Evolutionary conservation across 1,140 invertebrate genomes (phyloP), one percentile per base, ranked within the genome.

Genomic region (Cydia splendana): DNA sequence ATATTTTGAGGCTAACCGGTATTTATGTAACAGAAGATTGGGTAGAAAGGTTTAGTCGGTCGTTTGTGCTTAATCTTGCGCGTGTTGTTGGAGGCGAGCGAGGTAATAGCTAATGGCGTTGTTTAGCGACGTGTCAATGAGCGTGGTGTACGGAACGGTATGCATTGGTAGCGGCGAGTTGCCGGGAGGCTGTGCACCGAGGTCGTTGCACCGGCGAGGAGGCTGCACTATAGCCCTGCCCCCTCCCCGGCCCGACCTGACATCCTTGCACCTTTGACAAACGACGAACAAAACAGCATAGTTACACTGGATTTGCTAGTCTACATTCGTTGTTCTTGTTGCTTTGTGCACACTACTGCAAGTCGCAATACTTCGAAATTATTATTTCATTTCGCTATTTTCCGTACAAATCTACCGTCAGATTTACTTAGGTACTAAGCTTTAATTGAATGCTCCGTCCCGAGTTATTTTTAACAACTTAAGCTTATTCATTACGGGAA

Each of bases 181-280:
- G 76, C 67, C 74, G 79, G 62, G 80, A 88, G 85, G 82, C 83
- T 87, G 84, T 77, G 86, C 85, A 81, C 79, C 78, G 87, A 85
- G 90, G 90, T 92, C 90, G 86, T 86, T 91, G 90, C 83, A 85
- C 87, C 78, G 76, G 81, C 78, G 84, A 86, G 87, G 84, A 89
- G 81, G 83, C 85, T 88, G 88, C 88, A 87, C 86, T 86, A 82
- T 81, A 83, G 81, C 85, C 81, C 84, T 82, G 82, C 73, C 83
- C 82, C 76, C 78, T 84, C 74, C 79, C 75, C 77, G 76, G 77
- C 82, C 77, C 81, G 78, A 87, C 83, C 82, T 81, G 77, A 75
- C 80, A 81, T 81, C 82, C 79, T 81, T 80, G 71, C 67, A 74
- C 65, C 71, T 77, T 78, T 62, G 42, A 53, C 67, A 73, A 77